Conservation (phyloP, 2,113 vertebrate species). For the Clarias gariepinus region DNA sequence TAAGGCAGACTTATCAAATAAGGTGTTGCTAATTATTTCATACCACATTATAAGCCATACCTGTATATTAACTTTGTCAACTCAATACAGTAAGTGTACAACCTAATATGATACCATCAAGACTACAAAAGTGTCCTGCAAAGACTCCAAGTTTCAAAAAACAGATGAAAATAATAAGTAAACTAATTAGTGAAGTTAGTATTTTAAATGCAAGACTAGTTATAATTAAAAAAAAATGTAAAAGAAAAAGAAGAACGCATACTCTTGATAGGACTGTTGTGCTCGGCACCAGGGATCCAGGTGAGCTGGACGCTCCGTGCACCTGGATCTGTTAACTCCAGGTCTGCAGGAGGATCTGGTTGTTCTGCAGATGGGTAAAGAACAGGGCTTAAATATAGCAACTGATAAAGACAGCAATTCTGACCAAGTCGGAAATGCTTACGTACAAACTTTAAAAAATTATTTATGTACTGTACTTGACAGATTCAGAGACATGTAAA, state of each 20-base stretch:
- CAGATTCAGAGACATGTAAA: background rate
- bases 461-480: background rate
- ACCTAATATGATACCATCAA: background rate
- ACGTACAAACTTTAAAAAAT: background rate
- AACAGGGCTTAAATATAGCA: background rate
- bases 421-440: background rate
- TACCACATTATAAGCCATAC: background rate
- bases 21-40: background rate
- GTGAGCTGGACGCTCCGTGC: constrained; percentile 87
- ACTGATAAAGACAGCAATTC: background rate
- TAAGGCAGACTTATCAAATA: background rate
- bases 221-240: background rate
- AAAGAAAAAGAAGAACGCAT: constrained; percentile 57
- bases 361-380: constrained; percentile 74
- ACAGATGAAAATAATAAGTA: background rate
- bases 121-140: background rate
- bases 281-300: constrained; percentile 91
- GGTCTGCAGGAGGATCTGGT: constrained; percentile 89
- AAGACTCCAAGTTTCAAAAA: background rate
- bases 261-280: constrained; percentile 92
- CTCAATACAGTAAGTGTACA: background rate
- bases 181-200: background rate
- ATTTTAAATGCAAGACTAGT: background rate
- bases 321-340: constrained; percentile 87
- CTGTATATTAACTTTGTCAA: background rate